Evolutionary conservation across 2,888 invertebrate genomes (phyloP).

Genomic region (Mechanitis messenoides): DNA sequence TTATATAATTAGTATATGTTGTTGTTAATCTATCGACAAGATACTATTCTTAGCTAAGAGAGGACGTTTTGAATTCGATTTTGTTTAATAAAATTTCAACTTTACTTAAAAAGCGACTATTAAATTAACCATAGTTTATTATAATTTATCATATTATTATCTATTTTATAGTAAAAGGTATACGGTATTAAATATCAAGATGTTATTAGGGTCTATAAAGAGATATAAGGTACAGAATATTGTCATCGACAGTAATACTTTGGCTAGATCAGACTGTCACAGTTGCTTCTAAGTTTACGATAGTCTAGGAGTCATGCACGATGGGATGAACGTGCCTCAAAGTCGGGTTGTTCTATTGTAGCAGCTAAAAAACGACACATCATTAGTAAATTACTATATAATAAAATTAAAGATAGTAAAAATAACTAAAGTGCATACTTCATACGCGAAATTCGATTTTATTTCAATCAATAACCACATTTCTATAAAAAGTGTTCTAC

Average conservation of each 20-base stretch:
- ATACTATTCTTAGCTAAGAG: background rate
- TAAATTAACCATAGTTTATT: background rate
- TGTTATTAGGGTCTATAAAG: background rate
- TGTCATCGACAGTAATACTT: conserved; percentile 30
- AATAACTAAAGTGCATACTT: no score
- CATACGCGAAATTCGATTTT: no score
- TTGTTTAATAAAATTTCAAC: background rate
- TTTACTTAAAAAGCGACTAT: no score
- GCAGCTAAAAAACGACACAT: conserved; percentile 79
- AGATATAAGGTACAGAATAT: conserved; percentile 32
- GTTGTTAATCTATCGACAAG: background rate
- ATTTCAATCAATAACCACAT: no score
- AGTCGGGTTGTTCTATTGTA: conserved; percentile 89
- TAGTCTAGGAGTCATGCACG: conserved; percentile 54
- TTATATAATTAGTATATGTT: conserved; percentile 26
- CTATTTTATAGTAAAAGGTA: no score
- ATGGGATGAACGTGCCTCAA: conserved; percentile 70
- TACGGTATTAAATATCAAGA: no score
- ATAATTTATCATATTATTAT: no score
- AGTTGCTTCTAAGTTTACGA: conserved; percentile 40
- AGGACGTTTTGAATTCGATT: conserved; percentile 7
- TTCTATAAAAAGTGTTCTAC: no score
- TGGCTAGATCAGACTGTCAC: conserved; percentile 45
- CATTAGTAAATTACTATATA: conserved; percentile 38
- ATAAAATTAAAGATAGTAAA: conserved; percentile 14